Evolutionary conservation across 2,797 vertebrate genomes (phyloP).

Genomic region (Sphenodon punctatus): DNA sequence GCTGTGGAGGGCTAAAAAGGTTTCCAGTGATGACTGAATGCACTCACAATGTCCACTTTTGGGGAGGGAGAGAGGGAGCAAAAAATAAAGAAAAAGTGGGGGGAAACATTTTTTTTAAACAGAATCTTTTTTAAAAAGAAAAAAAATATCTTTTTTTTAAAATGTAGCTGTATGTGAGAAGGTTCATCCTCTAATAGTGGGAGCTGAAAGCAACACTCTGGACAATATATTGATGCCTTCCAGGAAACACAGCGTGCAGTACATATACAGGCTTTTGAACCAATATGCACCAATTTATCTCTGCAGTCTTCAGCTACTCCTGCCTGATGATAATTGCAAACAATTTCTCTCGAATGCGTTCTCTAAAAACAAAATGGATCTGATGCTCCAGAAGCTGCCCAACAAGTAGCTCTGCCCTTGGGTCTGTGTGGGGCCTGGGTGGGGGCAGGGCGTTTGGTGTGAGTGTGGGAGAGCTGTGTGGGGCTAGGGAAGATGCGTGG

Average conservation of each 20-base stretch:
- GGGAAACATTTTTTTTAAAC: background rate
- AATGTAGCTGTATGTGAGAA: background rate
- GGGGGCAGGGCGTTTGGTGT: too few relatives aligned
- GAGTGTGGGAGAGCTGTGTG: too few relatives aligned
- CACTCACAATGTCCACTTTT: background rate
- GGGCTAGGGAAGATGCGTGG: too few relatives aligned
- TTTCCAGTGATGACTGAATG: background rate
- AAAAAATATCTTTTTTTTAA: background rate
- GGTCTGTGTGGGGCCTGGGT: too few relatives aligned
- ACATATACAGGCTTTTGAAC: constrained; percentile 64
- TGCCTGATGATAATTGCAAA: constrained; percentile 49
- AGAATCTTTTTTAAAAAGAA: background rate
- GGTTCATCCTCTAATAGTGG: background rate
- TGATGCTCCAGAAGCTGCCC: constrained; percentile 33
- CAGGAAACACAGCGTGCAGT: constrained; percentile 68
- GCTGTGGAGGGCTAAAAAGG: too few relatives aligned
- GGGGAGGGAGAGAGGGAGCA: background rate
- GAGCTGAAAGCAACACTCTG: constrained; percentile 26
- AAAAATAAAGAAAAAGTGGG: background rate
- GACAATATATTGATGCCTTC: constrained; percentile 25
- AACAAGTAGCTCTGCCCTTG: too few relatives aligned
- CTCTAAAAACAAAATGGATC: constrained; percentile 36
- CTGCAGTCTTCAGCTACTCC: constrained; percentile 62
- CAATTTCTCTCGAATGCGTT: constrained; percentile 29
- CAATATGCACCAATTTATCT: constrained; percentile 61